These are phyloP conservation scores for Sebastes jordani DNA, from an alignment of 2,797 vertebrate genomes.

Conservation along the genomic window DNA sequence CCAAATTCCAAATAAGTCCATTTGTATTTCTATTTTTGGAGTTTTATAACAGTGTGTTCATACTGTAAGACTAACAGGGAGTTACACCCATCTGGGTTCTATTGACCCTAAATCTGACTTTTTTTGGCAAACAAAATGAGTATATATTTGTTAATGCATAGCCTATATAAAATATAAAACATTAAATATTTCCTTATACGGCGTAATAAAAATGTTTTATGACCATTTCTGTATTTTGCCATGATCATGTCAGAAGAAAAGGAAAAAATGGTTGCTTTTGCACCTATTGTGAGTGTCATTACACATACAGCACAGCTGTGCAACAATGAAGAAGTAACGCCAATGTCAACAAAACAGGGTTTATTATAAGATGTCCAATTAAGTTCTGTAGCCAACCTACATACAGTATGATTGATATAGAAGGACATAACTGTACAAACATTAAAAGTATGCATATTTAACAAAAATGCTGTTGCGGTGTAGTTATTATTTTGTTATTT, in stretches of 20 bases:
- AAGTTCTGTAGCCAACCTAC: background rate
- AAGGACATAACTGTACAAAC: background rate
- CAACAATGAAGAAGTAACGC: background rate
- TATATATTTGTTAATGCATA: too few relatives aligned
- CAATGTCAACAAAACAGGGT: background rate
- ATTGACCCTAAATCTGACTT: background rate
- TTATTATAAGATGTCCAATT: background rate
- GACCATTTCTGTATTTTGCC: background rate
- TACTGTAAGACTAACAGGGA: too few relatives aligned
- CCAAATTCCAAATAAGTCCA: too few relatives aligned
- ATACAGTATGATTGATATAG: background rate
- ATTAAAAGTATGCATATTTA: too few relatives aligned
- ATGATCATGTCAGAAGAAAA: background rate
- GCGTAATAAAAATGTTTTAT: background rate
- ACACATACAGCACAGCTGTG: background rate
- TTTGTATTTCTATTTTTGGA: too few relatives aligned
- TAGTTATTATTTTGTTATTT: too few relatives aligned
- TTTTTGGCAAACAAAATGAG: too few relatives aligned
- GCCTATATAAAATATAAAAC: background rate
- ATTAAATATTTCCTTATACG: background rate
- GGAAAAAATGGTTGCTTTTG: background rate
- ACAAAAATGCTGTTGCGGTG: too few relatives aligned
- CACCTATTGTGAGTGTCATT: background rate
- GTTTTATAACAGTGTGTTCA: too few relatives aligned
- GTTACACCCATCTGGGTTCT: background rate